phyloP scores from a whole-genome alignment of 1,140 invertebrate genomes.

The Euura saliciscinereae region DNA sequence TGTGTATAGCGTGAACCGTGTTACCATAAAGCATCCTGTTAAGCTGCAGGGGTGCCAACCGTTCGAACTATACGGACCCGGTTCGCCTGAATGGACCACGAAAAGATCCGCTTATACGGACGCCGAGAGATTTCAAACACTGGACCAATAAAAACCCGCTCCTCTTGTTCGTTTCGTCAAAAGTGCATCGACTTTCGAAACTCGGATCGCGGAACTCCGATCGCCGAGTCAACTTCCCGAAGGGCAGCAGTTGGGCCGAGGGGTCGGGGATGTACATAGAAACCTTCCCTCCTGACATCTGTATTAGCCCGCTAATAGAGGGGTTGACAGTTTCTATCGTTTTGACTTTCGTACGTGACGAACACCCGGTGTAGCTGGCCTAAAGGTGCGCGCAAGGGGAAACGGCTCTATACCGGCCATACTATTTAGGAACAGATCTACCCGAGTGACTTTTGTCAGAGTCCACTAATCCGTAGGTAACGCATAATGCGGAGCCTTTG shows the following conservation, averaged over 20 bases:
- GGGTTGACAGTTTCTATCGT: slow-evolving; percentile 18
- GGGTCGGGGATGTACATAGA: slow-evolving; percentile 1
- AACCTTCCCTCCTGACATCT: slow-evolving; percentile 28
- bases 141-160: no score
- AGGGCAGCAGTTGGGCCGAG: no score
- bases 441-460: slow-evolving; percentile 44
- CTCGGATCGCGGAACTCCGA: no score
- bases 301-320: slow-evolving; percentile 36
- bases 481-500: slow-evolving; percentile 42
- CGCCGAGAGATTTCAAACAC: background rate
- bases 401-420: background rate
- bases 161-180: no score
- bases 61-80: background rate
- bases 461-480: slow-evolving; percentile 51
- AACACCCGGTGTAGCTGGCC: slow-evolving; percentile 23
- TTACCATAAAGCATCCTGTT: slow-evolving; percentile 13
- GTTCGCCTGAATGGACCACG: background rate
- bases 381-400: slow-evolving; percentile 29
- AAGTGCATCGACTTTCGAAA: no score
- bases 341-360: slow-evolving; percentile 23
- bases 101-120: background rate
- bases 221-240: no score
- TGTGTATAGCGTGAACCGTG: slow-evolving; percentile 12
- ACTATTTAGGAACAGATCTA: slow-evolving; percentile 8
- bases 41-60: slow-evolving; percentile 16